Percentiles rank a stretch among this genome's conserved stretches.
Evolutionary conservation across 1,140 invertebrate genomes (phyloP).

Genomic region (Ceratitis capitata): DNA sequence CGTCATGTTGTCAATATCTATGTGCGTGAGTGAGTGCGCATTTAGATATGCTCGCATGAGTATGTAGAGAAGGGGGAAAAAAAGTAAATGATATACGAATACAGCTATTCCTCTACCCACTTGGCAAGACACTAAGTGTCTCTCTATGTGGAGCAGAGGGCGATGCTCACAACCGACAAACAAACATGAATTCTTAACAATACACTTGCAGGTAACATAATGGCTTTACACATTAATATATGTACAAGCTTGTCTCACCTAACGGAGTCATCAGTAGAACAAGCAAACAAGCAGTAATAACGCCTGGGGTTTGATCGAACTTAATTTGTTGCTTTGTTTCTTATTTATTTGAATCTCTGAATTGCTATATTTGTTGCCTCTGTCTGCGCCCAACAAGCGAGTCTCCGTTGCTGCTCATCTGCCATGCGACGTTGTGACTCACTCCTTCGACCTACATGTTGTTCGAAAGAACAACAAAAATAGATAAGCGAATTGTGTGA

Average conservation of each 20-base stretch:
- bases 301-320: constrained; percentile 35
- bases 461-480: neutral
- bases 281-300: constrained; percentile 30
- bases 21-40: too few relatives aligned
- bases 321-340: constrained; percentile 34
- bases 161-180: too few relatives aligned
- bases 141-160: too few relatives aligned
- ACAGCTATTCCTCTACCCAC: too few relatives aligned
- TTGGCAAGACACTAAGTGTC: neutral
- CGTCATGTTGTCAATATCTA: too few relatives aligned
- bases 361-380: too few relatives aligned
- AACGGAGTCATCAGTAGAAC: constrained; percentile 25
- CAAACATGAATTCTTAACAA: neutral
- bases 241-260: neutral
- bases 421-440: neutral
- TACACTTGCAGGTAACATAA: neutral
- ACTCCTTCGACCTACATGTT: neutral
- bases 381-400: neutral
- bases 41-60: neutral
- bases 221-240: neutral
- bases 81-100: neutral
- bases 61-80: neutral
- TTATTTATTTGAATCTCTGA: constrained; percentile 32
- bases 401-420: neutral
- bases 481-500: neutral